These are phyloP conservation scores for Cyanistes caeruleus DNA, from an alignment of 2,113 vertebrate species.

Conservation along the genomic window DNA sequence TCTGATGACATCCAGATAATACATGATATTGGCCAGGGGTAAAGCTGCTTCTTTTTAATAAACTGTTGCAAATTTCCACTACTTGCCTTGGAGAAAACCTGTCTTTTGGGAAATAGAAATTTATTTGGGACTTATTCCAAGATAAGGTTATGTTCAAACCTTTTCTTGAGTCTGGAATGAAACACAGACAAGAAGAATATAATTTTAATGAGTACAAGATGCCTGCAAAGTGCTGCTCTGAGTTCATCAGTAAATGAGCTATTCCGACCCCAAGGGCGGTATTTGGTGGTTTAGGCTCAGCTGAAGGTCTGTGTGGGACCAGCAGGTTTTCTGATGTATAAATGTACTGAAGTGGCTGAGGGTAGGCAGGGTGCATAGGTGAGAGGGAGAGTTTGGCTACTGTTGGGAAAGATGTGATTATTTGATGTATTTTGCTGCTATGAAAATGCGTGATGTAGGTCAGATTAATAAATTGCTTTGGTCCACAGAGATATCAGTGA, in stretches of 20 bases:
- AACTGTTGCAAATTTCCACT: constrained; percentile 56
- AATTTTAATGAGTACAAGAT: constrained; percentile 55
- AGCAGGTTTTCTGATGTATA: not conserved
- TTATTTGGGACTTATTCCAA: constrained; percentile 50
- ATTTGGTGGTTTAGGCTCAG: accelerated
- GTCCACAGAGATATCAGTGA: not conserved
- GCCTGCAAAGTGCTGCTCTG: not conserved
- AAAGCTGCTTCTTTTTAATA: constrained; percentile 54
- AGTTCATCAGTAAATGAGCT: constrained; percentile 13
- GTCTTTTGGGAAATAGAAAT: constrained; percentile 50
- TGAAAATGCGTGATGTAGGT: not conserved
- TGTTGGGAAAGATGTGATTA: not conserved
- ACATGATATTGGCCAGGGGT: constrained; percentile 56
- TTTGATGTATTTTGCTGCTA: not conserved
- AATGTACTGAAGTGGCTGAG: not conserved
- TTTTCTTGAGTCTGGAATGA: constrained; percentile 36
- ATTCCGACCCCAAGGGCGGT: not conserved
- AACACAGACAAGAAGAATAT: constrained; percentile 37
- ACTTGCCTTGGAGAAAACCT: constrained; percentile 55
- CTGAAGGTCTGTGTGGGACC: not conserved
- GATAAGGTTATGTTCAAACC: constrained; percentile 10
- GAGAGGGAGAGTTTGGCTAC: not conserved
- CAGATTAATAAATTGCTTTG: not conserved
- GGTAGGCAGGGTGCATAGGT: not conserved
- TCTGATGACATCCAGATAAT: constrained; percentile 63